These are phyloP conservation scores for Nomada ruficornis DNA, from an alignment of 2,888 invertebrate species.

Conservation along the genomic window DNA sequence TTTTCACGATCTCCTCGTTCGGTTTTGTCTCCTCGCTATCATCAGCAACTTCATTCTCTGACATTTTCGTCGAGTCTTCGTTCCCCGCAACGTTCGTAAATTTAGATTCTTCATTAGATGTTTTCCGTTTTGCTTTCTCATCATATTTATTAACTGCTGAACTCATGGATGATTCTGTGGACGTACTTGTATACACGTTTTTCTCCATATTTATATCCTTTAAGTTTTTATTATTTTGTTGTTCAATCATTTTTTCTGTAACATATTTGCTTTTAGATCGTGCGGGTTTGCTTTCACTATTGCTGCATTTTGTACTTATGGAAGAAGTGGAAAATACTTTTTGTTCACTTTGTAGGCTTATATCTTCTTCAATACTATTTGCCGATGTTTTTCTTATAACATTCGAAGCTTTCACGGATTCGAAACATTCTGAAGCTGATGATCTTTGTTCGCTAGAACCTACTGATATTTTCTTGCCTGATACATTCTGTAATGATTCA, in stretches of 20 bases:
- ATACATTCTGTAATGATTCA: conserved; percentile 38
- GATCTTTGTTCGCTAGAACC: conserved; percentile 37
- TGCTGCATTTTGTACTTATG: conserved; percentile 46
- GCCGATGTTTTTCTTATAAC: conserved; percentile 44
- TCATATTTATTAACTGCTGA: conserved; percentile 40
- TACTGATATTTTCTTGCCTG: conserved; percentile 45
- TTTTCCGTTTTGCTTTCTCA: conserved; percentile 48
- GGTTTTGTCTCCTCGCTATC: conserved; percentile 16
- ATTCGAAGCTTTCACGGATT: conserved; percentile 35
- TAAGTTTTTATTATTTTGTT: conserved; percentile 55
- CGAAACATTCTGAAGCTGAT: conserved; percentile 39
- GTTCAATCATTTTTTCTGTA: conserved; percentile 60
- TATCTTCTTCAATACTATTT: conserved; percentile 59
- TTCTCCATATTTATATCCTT: conserved; percentile 55
- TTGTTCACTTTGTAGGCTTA: conserved; percentile 52
- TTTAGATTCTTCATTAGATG: conserved; percentile 40
- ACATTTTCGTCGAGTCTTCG: conserved; percentile 28
- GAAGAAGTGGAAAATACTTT: conserved; percentile 56
- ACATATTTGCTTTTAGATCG: conserved; percentile 53
- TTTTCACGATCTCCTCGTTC: conserved; percentile 72
- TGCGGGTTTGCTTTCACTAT: conserved; percentile 41
- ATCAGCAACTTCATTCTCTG: conserved; percentile 19
- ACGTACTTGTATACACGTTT: conserved; percentile 42
- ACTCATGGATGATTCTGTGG: conserved; percentile 47
- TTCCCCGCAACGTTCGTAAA: conserved; percentile 32